phyloP scores from a whole-genome alignment of 2,113 vertebrate genomes.

The Acrocephalus arundinaceus region DNA sequence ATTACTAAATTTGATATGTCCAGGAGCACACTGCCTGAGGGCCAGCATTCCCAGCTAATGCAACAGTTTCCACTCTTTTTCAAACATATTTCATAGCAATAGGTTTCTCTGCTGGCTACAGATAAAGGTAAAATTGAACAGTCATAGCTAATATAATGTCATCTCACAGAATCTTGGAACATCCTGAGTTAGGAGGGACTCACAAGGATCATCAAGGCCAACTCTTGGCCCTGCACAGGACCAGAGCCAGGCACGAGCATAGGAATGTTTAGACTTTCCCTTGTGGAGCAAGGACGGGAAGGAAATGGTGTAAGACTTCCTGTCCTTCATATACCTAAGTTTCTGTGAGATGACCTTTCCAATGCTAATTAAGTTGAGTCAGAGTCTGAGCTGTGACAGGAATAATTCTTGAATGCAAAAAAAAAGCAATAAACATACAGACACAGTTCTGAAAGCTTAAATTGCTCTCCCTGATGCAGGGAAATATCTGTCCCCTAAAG shows the following conservation, averaged over 20 bases:
- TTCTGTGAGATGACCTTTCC: background rate
- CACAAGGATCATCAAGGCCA: background rate
- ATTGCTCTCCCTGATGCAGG: background rate
- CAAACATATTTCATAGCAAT: background rate
- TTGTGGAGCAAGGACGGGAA: background rate
- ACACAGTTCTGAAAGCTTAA: background rate
- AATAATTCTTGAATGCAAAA: background rate
- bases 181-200: background rate
- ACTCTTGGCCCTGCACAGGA: background rate
- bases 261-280: background rate
- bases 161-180: background rate
- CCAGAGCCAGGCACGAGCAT: background rate
- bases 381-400: background rate
- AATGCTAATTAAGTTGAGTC: background rate
- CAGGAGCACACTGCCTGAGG: background rate
- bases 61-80: background rate
- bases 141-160: background rate
- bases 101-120: background rate
- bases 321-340: background rate
- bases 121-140: background rate
- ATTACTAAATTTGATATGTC: background rate
- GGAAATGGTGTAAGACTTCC: background rate
- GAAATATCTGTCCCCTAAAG: background rate
- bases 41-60: background rate
- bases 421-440: background rate